Evolutionary conservation across 1,140 invertebrate species (phyloP), one percentile per base, ranked within the genome.

Genomic region (Drosophila eugracilis): DNA sequence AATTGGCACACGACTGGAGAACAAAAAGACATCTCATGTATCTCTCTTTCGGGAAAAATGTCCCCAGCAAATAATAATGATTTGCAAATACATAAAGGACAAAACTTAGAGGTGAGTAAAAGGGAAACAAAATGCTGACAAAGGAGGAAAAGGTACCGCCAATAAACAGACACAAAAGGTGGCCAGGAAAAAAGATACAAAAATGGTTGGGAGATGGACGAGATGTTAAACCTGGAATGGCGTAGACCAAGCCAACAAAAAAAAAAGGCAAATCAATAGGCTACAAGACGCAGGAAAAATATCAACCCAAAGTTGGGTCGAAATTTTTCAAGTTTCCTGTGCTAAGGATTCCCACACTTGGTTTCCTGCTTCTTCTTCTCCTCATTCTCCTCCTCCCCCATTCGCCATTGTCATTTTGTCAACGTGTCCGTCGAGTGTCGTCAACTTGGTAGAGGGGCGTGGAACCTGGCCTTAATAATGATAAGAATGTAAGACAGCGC

Each of bases 41-140:
- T 60, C 41, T 80, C 49, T 19, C 26, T 54, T 52, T 62, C 52
- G 59, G 63, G 55, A 83, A 63, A 86, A 66, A 77, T 65, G 45
- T 86, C 72, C 59, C 55, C 78, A 53, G 77, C 63, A 85, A 88
- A 88, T 88, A 88, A 88, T 88, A 88, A 88, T 88, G 83, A 88
- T 88, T 88, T 88, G 83, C 78, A 88, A 88, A 88, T 75, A 88
- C 63, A 88, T 57, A 26, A 14, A 26, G 19, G 37, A 21, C 5
- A 22, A 19, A 53, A 53, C 63, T 50, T 66, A 62, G 60, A 69
- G 54, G 60, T 62, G 59, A 42, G 54, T n/a, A 10, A n/a, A 32
- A 52, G 44, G 42, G 47, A 28, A 37, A 57, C 45, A 44, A 69
- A 53, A 57, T 49, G 62, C 65, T 71, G 74, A 86, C 83, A 81